These are phyloP conservation scores for Formica exsecta DNA, from an alignment of 1,140 invertebrate genomes.

Conservation along the genomic window DNA sequence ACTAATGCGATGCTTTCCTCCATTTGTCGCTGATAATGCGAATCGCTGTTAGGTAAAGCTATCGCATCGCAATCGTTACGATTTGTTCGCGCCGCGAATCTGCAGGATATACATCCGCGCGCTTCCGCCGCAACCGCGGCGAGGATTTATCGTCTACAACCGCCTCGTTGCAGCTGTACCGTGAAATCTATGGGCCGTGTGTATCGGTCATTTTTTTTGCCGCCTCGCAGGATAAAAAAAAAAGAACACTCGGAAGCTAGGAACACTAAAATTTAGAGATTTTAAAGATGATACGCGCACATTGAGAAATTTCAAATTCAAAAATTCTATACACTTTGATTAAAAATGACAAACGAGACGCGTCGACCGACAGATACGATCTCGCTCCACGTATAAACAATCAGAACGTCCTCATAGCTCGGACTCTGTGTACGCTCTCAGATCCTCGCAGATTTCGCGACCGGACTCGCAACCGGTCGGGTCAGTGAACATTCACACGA, in stretches of 20 bases:
- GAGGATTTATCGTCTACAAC: conserved; percentile 70
- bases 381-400: neutral
- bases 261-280: neutral
- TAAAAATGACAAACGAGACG: no score
- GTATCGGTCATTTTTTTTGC: conserved; percentile 55
- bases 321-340: no score
- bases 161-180: conserved; percentile 65
- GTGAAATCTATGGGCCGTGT: conserved; percentile 59
- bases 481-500: conserved; percentile 77
- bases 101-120: conserved; percentile 54
- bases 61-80: conserved; percentile 23
- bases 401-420: neutral
- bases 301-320: no score
- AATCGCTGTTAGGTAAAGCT: conserved; percentile 10
- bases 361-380: neutral
- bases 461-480: conserved; percentile 70
- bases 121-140: conserved; percentile 62
- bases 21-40: neutral
- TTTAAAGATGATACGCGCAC: no score
- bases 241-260: neutral
- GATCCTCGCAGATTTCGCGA: conserved; percentile 31
- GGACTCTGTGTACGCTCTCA: neutral
- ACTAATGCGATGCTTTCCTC: neutral
- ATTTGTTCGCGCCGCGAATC: conserved; percentile 47
- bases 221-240: neutral